These are phyloP conservation scores for Slavum lentiscoides DNA, from an alignment of 2,888 invertebrate species.

Conservation along the genomic window DNA sequence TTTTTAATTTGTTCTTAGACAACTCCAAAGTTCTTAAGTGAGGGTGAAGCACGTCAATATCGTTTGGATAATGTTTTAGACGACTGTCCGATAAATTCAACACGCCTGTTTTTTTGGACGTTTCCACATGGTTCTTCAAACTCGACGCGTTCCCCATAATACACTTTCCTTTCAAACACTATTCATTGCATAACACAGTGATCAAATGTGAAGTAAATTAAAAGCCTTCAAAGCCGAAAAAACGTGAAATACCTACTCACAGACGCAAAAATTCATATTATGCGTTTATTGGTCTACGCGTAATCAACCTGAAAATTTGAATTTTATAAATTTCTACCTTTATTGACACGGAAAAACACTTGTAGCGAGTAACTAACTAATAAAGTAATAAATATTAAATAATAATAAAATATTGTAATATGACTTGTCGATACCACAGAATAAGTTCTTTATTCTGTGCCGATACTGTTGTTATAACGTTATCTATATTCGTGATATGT, in stretches of 20 bases:
- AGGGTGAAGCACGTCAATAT: slow-evolving; percentile 68
- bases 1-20: slow-evolving; percentile 83
- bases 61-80: slow-evolving; percentile 76
- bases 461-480: neutral
- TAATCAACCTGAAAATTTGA: neutral
- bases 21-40: slow-evolving; percentile 85
- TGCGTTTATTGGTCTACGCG: too few species aligned
- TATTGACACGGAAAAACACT: neutral
- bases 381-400: too few species aligned
- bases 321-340: neutral
- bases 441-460: too few species aligned
- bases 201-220: neutral
- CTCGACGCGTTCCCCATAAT: slow-evolving; percentile 83
- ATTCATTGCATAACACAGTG: neutral
- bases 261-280: too few species aligned
- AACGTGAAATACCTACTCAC: neutral
- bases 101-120: slow-evolving; percentile 93
- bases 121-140: slow-evolving; percentile 88
- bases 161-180: slow-evolving; percentile 3
- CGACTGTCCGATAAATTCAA: slow-evolving; percentile 83
- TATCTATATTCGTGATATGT: neutral
- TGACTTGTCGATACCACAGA: too few species aligned
- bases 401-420: too few species aligned
- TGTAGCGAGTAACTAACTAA: too few species aligned
- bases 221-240: neutral